A percentile compares a stretch with the other conserved stretches of the same genome.
Evolutionary conservation across 2,888 invertebrate genomes (phyloP).

Genomic region (Plemyria rubiginata): DNA sequence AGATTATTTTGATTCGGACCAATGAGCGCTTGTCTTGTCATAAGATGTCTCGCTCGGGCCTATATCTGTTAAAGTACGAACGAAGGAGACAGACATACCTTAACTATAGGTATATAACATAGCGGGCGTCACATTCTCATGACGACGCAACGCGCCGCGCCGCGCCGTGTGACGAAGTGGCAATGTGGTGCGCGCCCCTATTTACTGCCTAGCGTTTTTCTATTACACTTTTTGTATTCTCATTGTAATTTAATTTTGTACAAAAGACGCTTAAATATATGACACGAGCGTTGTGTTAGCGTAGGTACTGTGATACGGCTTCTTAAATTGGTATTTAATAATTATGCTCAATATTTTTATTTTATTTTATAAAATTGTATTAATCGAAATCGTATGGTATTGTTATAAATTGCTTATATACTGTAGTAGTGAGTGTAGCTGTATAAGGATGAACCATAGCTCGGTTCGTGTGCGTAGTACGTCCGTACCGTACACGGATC

Average conservation of each 20-base stretch:
- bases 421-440: slow-evolving; percentile 40
- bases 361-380: slow-evolving; percentile 57
- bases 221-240: slow-evolving; percentile 7
- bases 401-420: slow-evolving; percentile 44
- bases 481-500: too few species aligned
- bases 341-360: slow-evolving; percentile 75
- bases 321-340: slow-evolving; percentile 60
- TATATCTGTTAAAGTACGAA: neutral
- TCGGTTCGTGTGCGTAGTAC: neutral
- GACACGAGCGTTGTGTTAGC: slow-evolving; percentile 68
- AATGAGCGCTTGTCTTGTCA: slow-evolving; percentile 37
- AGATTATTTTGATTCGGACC: slow-evolving; percentile 47
- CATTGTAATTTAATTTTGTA: slow-evolving; percentile 37
- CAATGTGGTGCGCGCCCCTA: too few species aligned
- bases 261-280: slow-evolving; percentile 45
- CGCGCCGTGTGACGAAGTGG: slow-evolving; percentile 1
- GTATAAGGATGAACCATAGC: slow-evolving; percentile 26
- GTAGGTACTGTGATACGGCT: slow-evolving; percentile 79
- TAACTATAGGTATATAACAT: too few species aligned
- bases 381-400: slow-evolving; percentile 56
- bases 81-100: too few species aligned
- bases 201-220: slow-evolving; percentile 11
- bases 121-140: too few species aligned
- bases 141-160: slow-evolving; percentile 6
- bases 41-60: neutral